phyloP scores from a whole-genome alignment of 2,113 vertebrate genomes.

The Cyanoderma ruficeps region DNA sequence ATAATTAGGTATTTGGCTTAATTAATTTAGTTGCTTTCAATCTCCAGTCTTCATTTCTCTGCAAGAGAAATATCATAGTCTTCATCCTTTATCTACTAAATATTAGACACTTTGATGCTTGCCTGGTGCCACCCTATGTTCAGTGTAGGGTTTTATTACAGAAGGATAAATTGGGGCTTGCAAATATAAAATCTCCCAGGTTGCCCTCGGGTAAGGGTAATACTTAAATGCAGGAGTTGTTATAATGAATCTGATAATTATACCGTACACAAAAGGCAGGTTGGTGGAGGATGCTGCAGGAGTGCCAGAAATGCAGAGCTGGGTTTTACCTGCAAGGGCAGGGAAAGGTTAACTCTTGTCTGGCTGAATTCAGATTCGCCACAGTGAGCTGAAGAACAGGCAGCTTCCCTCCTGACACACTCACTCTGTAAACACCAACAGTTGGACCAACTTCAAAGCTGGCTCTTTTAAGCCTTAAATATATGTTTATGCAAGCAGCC shows the following conservation, averaged over 20 bases:
- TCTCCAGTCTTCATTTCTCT: not conserved
- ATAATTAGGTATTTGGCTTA: not conserved
- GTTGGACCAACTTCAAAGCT: not conserved
- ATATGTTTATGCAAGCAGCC: constrained; percentile 19
- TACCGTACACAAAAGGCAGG: not conserved
- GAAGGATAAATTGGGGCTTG: not conserved
- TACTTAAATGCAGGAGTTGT: not conserved
- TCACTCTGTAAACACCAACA: not conserved
- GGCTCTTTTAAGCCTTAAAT: constrained; percentile 19
- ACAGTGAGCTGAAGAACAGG: not conserved
- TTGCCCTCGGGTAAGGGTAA: not conserved
- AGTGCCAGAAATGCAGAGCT: not conserved
- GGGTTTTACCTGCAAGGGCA: not conserved
- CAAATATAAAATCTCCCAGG: not conserved
- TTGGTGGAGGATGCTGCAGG: not conserved
- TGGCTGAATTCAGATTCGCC: not conserved
- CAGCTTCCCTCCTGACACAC: not conserved
- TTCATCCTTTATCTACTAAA: not conserved
- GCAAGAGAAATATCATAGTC: not conserved
- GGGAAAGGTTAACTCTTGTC: not conserved
- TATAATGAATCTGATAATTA: not conserved
- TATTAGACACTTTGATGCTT: not conserved
- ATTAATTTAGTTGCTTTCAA: not conserved
- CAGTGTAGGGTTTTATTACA: not conserved
- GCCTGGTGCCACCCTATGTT: not conserved